Evolutionary conservation across 2,113 vertebrate genomes (phyloP), one percentile per base, ranked within the genome.

Genomic region (Thinocorus orbignyianus): DNA sequence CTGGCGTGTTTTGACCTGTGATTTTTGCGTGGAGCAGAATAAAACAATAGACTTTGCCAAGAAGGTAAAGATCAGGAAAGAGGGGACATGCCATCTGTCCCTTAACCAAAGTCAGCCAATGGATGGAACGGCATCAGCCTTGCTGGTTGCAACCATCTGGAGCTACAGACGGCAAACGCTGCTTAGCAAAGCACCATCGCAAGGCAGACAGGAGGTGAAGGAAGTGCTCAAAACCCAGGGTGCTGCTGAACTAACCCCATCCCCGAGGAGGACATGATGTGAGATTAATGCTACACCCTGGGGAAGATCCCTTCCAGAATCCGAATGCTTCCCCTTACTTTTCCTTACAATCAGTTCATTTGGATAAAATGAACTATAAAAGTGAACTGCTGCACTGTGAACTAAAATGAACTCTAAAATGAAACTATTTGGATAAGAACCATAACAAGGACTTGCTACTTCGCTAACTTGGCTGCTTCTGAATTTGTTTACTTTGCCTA

Each of bases 121-220:
- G 89, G 85, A 96, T 93, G 72, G 96, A 97, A 96, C 4, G 5
- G 71, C 85, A 96, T 95, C 95, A 97, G 86, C 92, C 84, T 96
- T 69, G 93, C 90, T 96, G 89, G 93, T 65, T 94, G 87, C 85
- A 93, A 81, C 97, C 97, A 97, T 97, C 96, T 97, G 97, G 94
- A 95, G 73, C 64, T 94, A 94, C 96, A 97, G 96, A 96, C 93
- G 96, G 96, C 91, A 92, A 97, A 86, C 3, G 61, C 88, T 96
- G 90, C 95, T 96, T 96, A 95, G 96, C 91, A 85, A 97, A 95
- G 96, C 85, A 91, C 89, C 76, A 69, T 80, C 72, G 72, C 93
- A 94, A 24, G 89, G 86, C 76, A 95, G 91, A 64, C 90, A 85
- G 88, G 94, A 95, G 87, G 95, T 86, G 91, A 86, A 92, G 91